These are phyloP conservation scores for Ricordea florida DNA, from an alignment of 92 coral and sea anemone genomes.

Conservation along the genomic window DNA sequence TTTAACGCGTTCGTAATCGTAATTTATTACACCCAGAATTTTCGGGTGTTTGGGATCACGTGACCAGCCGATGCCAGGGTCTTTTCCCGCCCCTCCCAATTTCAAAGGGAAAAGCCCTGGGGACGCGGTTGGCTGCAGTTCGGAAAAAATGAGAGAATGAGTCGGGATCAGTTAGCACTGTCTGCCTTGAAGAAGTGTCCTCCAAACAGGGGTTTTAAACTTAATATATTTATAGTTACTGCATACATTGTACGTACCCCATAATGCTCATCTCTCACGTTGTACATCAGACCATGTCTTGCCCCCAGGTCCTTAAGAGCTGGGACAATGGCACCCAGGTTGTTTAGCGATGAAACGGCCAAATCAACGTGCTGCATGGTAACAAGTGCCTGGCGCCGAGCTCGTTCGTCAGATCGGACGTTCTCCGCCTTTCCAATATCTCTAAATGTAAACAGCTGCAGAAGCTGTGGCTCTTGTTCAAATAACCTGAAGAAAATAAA, in stretches of 20 bases:
- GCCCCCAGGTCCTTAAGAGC: constrained; percentile 58
- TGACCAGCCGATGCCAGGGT: too few relatives aligned
- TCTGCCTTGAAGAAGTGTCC: neutral
- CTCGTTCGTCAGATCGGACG: constrained; percentile 53
- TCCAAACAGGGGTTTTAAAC: too few relatives aligned
- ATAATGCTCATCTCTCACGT: constrained; percentile 59
- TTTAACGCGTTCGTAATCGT: too few relatives aligned
- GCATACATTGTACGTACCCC: constrained; percentile 51
- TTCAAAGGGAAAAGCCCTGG: too few relatives aligned
- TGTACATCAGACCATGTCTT: constrained; percentile 52
- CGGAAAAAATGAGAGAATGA: too few relatives aligned
- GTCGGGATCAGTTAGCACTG: too few relatives aligned
- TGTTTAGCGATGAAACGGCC: constrained; percentile 71
- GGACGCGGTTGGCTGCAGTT: too few relatives aligned
- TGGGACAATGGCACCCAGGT: constrained; percentile 58
- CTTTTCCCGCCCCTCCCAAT: too few relatives aligned
- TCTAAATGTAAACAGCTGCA: constrained; percentile 70
- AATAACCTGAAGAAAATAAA: constrained; percentile 46
- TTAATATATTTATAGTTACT: neutral
- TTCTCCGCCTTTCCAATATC: constrained; percentile 61
- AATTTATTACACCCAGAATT: too few relatives aligned
- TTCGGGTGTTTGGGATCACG: too few relatives aligned
- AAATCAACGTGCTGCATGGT: constrained; percentile 69
- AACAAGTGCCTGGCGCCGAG: constrained; percentile 46
- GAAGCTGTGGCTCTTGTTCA: constrained; percentile 54